Evolutionary conservation across 2,888 invertebrate genomes (phyloP), one percentile per base, ranked within the genome.

Genomic region (Drosophila pseudotakahashii): DNA sequence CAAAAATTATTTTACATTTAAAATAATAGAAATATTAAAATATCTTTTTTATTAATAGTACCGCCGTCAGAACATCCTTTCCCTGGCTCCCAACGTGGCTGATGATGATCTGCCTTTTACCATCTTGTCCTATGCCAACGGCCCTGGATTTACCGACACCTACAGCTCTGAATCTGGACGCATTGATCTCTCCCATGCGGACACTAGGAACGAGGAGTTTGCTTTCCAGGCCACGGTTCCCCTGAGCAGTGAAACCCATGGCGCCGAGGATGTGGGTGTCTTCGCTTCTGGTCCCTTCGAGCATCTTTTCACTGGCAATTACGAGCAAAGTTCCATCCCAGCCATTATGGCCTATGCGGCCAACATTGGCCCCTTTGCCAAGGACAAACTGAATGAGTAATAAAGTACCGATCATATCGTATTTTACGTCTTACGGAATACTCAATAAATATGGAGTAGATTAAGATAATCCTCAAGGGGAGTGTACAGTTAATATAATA

Each of bases 201-300:
- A 91, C 64, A 84, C 89, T 2, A 64, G 59, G 0, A 53, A 78
- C 51, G 64, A 81, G 0, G 64, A 84, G 7, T 82, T 81, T 37
- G 90, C 91, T 0, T 95, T 93, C 86, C 95, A 95, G 23, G 92
- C 95, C 0, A 92, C 94, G 0, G 94, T 94, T 0, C 96, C 96
- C 0, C 92, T 94, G 42, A 32, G 79, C 0, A 92, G 93, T 1
- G 96, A 95, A 86, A 95, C 95, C 0, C 96, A 96, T 78, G 96
- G 95, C 0, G 96, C 95, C 0, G 96, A 97, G 75, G 97, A 97
- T 89, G 96, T 97, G 0, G 95, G 94, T 0, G 94, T 97, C 0
- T 96, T 95, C 90, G 96, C 97, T 0, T 93, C 92, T 0, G 97
- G 95, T 45, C 97, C 96, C 1, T 95, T 95, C 94, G 93, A 96